Evolutionary conservation across 2,113 vertebrate species (phyloP).

Genomic region (Melanotaenia duboulayi): DNA sequence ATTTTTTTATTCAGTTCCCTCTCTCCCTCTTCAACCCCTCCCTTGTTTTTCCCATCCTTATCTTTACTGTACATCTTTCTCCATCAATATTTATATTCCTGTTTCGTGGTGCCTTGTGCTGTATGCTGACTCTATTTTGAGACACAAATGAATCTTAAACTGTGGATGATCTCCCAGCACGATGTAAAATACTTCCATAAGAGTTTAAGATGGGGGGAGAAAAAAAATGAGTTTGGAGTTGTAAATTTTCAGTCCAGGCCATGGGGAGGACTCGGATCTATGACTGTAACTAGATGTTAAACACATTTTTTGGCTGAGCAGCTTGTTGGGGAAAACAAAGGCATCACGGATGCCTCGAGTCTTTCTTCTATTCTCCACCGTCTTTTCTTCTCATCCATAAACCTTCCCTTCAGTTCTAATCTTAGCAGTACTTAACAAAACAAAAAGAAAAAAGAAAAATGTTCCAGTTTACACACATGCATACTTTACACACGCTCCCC

Average conservation of each 20-base stretch:
- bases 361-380: slow-evolving; percentile 52
- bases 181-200: neutral
- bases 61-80: slow-evolving; percentile 12
- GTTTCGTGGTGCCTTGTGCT: neutral
- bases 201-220: neutral
- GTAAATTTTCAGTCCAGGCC: neutral
- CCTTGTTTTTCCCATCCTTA: neutral
- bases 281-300: slow-evolving; percentile 20
- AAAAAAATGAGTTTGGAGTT: neutral
- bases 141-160: neutral
- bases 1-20: neutral
- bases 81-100: neutral
- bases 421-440: slow-evolving; percentile 60
- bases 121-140: neutral
- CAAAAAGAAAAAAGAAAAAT: neutral
- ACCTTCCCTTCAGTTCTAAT: slow-evolving; percentile 59
- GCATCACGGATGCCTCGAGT: slow-evolving; percentile 31
- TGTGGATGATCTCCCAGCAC: neutral
- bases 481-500: slow-evolving; percentile 23
- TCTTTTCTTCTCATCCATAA: slow-evolving; percentile 50
- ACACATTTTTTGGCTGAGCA: slow-evolving; percentile 35
- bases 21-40: neutral
- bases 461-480: slow-evolving; percentile 35
- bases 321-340: slow-evolving; percentile 55
- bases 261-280: slow-evolving; percentile 7